A percentile compares a stretch with the other conserved stretches of the same genome.
Evolutionary conservation across 2,797 vertebrate genomes (phyloP).

Genomic region (Scyliorhinus canicula): DNA sequence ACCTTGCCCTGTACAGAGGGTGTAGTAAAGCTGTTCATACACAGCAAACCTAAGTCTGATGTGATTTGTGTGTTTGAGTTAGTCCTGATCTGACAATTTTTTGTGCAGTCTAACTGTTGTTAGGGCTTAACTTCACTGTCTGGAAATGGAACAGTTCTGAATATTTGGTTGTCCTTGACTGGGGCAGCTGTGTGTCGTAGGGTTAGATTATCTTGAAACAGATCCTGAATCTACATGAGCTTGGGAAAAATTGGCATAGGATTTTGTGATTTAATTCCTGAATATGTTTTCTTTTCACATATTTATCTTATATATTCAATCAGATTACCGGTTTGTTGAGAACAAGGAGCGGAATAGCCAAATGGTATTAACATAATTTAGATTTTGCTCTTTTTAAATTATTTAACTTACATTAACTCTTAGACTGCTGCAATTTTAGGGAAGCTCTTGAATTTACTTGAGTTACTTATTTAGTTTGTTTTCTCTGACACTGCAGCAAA

Average conservation of each 20-base stretch:
- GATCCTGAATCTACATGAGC: neutral
- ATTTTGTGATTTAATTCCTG: constrained; percentile 9
- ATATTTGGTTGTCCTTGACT: constrained; percentile 15
- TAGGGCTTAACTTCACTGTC: neutral
- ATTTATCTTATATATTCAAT: neutral
- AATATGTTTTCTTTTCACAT: neutral
- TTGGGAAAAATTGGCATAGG: neutral
- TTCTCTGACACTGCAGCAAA: neutral
- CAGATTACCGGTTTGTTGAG: neutral
- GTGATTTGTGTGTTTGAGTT: neutral
- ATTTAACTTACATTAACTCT: neutral
- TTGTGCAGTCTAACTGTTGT: neutral
- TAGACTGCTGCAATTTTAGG: neutral
- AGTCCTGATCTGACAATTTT: too few relatives aligned
- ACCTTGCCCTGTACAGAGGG: neutral
- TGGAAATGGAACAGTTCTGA: neutral
- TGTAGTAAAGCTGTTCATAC: neutral
- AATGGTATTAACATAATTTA: neutral
- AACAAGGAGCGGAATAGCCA: neutral
- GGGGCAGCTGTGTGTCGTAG: neutral
- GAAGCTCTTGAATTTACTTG: neutral
- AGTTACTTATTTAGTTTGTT: neutral
- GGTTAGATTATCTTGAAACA: neutral
- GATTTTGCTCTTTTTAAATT: neutral
- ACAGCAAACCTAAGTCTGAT: neutral